These are phyloP conservation scores for Coptodon bakossiorum DNA, from an alignment of 2,113 vertebrate species.

Conservation along the genomic window DNA sequence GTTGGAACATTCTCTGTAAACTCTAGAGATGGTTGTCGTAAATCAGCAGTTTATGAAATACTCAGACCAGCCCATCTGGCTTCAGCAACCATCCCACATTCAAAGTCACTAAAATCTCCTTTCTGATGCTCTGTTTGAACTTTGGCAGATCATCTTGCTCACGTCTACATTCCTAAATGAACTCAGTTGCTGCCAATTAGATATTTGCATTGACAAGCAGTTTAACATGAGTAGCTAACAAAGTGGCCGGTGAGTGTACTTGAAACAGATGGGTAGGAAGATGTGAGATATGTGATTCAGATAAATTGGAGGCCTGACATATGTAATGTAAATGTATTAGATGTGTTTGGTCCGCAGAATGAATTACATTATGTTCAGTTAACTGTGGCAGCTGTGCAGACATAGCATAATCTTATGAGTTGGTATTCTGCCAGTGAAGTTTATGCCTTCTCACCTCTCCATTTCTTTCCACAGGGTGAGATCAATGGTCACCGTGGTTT, in stretches of 20 bases:
- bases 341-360: neutral
- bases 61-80: neutral
- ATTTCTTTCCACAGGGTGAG: slow-evolving; percentile 75
- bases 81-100: neutral
- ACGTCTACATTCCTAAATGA: neutral
- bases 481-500: slow-evolving; percentile 88
- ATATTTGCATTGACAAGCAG: neutral
- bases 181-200: neutral
- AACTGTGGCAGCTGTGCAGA: neutral
- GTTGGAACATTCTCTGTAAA: neutral
- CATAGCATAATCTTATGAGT: neutral
- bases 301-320: neutral
- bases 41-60: neutral
- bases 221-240: neutral
- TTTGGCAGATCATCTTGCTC: neutral
- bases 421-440: neutral
- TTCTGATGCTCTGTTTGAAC: neutral
- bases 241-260: neutral
- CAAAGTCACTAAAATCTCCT: neutral
- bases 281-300: neutral
- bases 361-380: neutral
- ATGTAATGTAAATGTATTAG: neutral
- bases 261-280: neutral
- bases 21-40: neutral
- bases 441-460: neutral